Evolutionary conservation across 2,888 invertebrate genomes (phyloP).

Genomic region (Eilema sororculum): DNA sequence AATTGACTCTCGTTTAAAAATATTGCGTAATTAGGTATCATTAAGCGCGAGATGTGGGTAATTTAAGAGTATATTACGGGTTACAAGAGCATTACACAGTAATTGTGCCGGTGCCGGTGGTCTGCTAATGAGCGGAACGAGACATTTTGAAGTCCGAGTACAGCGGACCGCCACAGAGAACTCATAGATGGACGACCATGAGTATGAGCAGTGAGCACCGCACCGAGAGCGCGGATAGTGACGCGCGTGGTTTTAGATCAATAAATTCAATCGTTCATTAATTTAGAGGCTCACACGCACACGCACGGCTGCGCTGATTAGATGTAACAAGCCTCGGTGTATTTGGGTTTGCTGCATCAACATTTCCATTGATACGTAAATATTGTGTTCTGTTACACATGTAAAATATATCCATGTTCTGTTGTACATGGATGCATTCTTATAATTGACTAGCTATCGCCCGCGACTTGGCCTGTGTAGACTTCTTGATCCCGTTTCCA

Average conservation of each 20-base stretch:
- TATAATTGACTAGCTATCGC: too few relatives aligned
- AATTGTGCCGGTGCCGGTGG: constrained; percentile 31
- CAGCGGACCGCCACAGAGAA: constrained; percentile 23
- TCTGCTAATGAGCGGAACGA: constrained; percentile 31
- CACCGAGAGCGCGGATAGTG: not conserved
- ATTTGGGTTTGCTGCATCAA: not conserved
- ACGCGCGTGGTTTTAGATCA: not conserved
- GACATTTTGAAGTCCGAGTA: constrained; percentile 26
- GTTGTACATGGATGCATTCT: too few relatives aligned
- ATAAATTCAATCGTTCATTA: not conserved
- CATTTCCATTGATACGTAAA: not conserved
- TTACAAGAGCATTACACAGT: constrained; percentile 29
- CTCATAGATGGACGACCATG: constrained; percentile 14
- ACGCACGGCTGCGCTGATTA: not conserved
- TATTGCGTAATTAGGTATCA: constrained; percentile 26
- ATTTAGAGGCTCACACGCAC: not conserved
- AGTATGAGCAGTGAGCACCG: not conserved
- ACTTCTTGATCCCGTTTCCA: too few relatives aligned
- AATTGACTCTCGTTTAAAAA: constrained; percentile 29
- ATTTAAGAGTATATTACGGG: constrained; percentile 22
- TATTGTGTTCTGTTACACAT: not conserved
- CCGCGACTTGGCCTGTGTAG: too few relatives aligned
- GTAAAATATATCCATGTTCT: too few relatives aligned
- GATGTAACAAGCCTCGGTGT: not conserved
- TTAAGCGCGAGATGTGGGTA: constrained; percentile 18